Percentiles rank a stretch among this genome's conserved stretches.
phyloP scores from a whole-genome alignment of 2,113 vertebrate genomes.

The Ceyx margarethae region DNA sequence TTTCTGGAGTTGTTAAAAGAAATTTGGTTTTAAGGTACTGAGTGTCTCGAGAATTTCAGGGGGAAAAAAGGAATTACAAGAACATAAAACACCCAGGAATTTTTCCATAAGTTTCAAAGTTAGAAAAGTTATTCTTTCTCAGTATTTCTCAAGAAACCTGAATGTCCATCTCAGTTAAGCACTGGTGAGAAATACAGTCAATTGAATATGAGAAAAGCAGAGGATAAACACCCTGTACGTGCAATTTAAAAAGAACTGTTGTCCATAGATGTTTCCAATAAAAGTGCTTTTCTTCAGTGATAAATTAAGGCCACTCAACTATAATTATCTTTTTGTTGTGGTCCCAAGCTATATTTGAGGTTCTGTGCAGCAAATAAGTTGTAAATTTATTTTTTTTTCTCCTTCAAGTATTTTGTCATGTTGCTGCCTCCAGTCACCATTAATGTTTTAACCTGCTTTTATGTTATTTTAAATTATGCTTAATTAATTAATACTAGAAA shows the following conservation, averaged over 20 bases:
- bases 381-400: background rate
- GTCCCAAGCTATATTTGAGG: background rate
- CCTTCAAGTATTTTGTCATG: background rate
- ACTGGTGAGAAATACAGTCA: background rate
- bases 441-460: conserved; percentile 7
- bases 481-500: conserved; percentile 20
- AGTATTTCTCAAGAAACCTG: background rate
- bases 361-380: background rate
- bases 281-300: background rate
- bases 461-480: conserved; percentile 14
- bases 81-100: background rate
- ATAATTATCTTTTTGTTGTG: background rate
- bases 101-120: background rate
- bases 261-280: background rate
- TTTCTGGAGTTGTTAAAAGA: background rate
- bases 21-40: background rate
- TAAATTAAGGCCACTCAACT: background rate
- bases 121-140: background rate
- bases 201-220: background rate
- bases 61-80: background rate
- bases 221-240: background rate
- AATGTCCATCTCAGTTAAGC: background rate
- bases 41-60: background rate
- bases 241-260: background rate
- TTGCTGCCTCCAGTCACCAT: background rate